Evolutionary conservation across 2,888 invertebrate species (phyloP).

Genomic region (Oasisia sp.): DNA sequence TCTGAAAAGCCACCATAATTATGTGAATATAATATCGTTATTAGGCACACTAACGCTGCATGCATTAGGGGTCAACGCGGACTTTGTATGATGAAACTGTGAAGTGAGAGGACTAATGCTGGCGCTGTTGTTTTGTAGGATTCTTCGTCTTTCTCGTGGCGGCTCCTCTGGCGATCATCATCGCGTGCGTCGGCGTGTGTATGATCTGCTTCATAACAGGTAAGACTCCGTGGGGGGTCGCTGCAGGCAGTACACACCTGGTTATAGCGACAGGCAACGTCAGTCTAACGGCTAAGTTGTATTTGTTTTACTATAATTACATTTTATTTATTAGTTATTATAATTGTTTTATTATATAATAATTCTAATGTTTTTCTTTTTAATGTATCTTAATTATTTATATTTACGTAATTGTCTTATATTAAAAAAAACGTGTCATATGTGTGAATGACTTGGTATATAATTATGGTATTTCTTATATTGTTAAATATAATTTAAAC

Average conservation of each 20-base stretch:
- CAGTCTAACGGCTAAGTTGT: too few relatives aligned
- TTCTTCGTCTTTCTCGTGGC: not conserved
- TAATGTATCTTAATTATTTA: too few relatives aligned
- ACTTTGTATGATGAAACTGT: not conserved
- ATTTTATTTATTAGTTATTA: too few relatives aligned
- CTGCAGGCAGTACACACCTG: not conserved
- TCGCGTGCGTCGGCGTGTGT: not conserved
- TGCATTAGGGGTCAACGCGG: not conserved
- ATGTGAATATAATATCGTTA: not conserved
- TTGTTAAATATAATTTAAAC: too few relatives aligned
- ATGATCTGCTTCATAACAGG: slow-evolving; percentile 11
- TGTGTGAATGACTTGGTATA: too few relatives aligned
- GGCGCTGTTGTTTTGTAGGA: not conserved
- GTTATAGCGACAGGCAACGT: not conserved
- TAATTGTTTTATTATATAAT: too few relatives aligned
- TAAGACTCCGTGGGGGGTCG: not conserved
- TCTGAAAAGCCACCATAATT: not conserved
- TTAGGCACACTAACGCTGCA: not conserved
- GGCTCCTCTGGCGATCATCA: not conserved
- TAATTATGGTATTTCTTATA: too few relatives aligned
- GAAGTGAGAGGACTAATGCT: not conserved
- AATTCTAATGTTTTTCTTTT: too few relatives aligned
- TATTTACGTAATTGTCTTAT: too few relatives aligned
- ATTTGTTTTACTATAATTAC: too few relatives aligned
- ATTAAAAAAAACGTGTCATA: too few relatives aligned